These are phyloP conservation scores for Neosilurus hyrtlii DNA, from an alignment of 2,797 vertebrate species.

Conservation along the genomic window DNA sequence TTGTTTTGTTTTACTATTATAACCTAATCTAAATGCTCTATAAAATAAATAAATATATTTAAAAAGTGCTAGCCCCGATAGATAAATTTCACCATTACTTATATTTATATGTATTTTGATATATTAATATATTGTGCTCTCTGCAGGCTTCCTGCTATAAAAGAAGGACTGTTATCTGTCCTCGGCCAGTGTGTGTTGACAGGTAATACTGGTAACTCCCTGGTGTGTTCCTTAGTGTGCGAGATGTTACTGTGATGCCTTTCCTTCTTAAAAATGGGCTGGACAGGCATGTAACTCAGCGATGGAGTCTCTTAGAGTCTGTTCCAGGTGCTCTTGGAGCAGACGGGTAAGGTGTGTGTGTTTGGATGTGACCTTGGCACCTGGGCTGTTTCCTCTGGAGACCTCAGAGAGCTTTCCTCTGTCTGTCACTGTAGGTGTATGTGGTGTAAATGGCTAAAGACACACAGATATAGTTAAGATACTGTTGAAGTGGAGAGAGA, in stretches of 20 bases:
- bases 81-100: neutral
- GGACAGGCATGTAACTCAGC: constrained; percentile 45
- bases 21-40: neutral
- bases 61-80: no score
- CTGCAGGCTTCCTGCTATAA: neutral
- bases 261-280: constrained; percentile 42
- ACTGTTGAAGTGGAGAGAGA: constrained; percentile 49
- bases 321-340: constrained; percentile 28
- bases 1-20: neutral
- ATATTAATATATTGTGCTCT: neutral
- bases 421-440: constrained; percentile 38
- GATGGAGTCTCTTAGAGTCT: constrained; percentile 50
- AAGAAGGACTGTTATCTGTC: neutral
- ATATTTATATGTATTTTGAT: no score
- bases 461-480: constrained; percentile 43
- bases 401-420: constrained; percentile 54
- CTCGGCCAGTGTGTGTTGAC: neutral
- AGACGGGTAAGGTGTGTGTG: constrained; percentile 28
- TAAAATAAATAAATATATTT: neutral
- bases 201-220: constrained; percentile 8
- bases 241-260: constrained; percentile 39
- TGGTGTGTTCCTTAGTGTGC: constrained; percentile 2
- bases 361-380: constrained; percentile 45
- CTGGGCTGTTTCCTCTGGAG: constrained; percentile 44
- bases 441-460: constrained; percentile 44